Evolutionary conservation across 2,888 invertebrate species (phyloP), one percentile per base, ranked within the genome.

Genomic region (Pimpla rufipes): DNA sequence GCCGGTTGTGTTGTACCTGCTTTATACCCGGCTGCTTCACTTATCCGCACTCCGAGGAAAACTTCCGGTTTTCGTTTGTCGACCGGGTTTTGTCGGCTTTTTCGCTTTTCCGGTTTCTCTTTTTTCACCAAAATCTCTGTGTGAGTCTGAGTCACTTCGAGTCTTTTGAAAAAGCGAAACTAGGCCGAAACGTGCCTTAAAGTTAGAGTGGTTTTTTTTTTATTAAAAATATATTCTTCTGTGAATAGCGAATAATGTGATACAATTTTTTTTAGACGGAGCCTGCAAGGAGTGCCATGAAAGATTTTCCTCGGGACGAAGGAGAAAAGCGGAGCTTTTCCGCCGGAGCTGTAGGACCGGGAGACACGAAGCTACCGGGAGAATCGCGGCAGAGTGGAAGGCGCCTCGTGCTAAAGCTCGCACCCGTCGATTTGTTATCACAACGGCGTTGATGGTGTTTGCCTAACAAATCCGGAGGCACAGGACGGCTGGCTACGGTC

Each of bases 391-490:
- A 37, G 55, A 70, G 37, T 21, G 21, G 57, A 45, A 81, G 86
- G 84, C 85, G 81, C 81, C 81, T 85, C 50, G 81, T 82, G 81
- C 66, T 81, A 83, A 84, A 85, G 83, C 85, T 83, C 80, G 85
- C 83, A 68, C 83, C 70, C 85, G 88, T 88, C 81, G 91, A 91
- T 91, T 91, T 91, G 91, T 90, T 91, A 90, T 91, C 87, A 88
- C 86, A 90, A 89, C 90, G 86, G 87, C 87, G 83, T 85, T 82
- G 88, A 89, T 90, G 89, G 89, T 91, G 91, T 91, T 91, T 91
- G 88, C 87, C 88, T 89, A 91, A 89, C 91, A 90, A 91, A 91
- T 91, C 91, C 91, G 88, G 87, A 88, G 85, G 85, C 78, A 68
- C 86, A 79, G 85, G 84, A 87, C 87, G 87, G 86, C 84, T 83